phyloP scores from a whole-genome alignment of 2,888 invertebrate species.

The Prosopocoilus inquinatus region DNA sequence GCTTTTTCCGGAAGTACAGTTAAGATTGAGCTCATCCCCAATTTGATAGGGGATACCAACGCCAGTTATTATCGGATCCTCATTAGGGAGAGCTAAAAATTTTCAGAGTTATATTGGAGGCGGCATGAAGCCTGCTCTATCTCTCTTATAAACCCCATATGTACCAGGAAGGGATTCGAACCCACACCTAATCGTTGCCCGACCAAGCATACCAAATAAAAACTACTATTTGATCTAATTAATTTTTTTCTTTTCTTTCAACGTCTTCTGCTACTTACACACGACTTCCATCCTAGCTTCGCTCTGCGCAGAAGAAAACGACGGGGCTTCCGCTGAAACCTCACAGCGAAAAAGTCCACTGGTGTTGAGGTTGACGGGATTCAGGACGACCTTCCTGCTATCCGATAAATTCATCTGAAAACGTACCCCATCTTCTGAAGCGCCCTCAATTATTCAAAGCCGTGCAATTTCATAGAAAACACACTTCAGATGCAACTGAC shows the following conservation, averaged over 20 bases:
- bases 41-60: slow-evolving; percentile 71
- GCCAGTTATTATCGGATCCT: slow-evolving; percentile 73
- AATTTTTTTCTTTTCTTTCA: too few relatives aligned
- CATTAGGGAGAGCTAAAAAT: slow-evolving; percentile 59
- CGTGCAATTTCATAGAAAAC: too few relatives aligned
- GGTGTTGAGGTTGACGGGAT: slow-evolving; percentile 67
- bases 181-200: too few relatives aligned
- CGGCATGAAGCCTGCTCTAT: too few relatives aligned
- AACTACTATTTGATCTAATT: too few relatives aligned
- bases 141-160: too few relatives aligned
- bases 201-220: too few relatives aligned
- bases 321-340: slow-evolving; percentile 76
- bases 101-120: too few relatives aligned
- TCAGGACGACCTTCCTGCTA: slow-evolving; percentile 63
- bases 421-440: neutral
- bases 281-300: slow-evolving; percentile 78
- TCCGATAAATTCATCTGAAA: slow-evolving; percentile 68
- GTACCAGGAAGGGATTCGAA: too few relatives aligned
- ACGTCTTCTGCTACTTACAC: too few relatives aligned
- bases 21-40: slow-evolving; percentile 70
- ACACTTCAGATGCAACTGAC: too few relatives aligned
- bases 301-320: slow-evolving; percentile 71
- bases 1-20: slow-evolving; percentile 75
- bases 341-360: slow-evolving; percentile 74
- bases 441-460: too few relatives aligned